Conservation (phyloP, 2,113 vertebrate genomes). For the Leiothrix lutea region DNA sequence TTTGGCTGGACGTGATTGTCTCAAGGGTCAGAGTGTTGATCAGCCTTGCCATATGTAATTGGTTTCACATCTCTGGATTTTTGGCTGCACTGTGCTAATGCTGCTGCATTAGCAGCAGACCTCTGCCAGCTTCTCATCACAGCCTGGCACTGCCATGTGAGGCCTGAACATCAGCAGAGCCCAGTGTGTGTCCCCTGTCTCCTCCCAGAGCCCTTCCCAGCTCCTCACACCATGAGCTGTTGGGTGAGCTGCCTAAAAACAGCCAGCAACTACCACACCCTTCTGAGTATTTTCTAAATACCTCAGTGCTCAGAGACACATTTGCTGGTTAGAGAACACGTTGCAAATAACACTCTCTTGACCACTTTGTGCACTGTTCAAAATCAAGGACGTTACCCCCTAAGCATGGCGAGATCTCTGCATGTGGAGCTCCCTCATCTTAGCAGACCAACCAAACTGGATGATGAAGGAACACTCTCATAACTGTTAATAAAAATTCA, state of each 20-base stretch:
- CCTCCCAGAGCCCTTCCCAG: neutral
- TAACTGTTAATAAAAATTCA: neutral
- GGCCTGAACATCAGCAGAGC: neutral
- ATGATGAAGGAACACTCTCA: neutral
- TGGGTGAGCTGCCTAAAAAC: neutral
- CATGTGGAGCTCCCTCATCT: neutral
- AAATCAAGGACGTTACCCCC: neutral
- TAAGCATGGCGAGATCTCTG: neutral
- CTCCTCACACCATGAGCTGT: fast-evolving
- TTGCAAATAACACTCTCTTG: neutral
- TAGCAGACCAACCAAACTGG: neutral
- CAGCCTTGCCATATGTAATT: fast-evolving
- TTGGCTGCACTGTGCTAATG: neutral
- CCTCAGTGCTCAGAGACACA: neutral
- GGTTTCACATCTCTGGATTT: neutral
- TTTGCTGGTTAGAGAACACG: neutral
- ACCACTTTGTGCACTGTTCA: neutral
- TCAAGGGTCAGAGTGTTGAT: neutral
- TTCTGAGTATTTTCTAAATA: neutral
- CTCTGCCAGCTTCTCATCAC: neutral
- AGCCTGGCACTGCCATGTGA: neutral
- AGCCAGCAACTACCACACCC: neutral
- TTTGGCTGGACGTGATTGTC: neutral
- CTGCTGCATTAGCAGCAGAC: neutral
- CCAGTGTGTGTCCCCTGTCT: neutral